Base-by-base conservation (phyloP, 2,113 vertebrate genomes). In the Vulpes vulpes region DNA sequence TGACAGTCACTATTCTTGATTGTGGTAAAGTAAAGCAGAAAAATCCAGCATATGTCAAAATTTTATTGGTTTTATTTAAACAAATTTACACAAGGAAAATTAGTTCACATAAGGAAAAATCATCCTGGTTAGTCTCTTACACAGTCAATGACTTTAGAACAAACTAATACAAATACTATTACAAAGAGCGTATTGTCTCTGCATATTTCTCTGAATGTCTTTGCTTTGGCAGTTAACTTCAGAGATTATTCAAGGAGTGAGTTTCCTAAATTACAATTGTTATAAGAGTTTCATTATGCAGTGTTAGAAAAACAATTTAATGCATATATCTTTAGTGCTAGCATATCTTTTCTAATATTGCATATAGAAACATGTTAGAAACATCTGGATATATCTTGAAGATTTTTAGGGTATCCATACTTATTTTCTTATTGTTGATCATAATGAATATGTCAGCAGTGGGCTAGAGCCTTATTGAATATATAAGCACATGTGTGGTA, bases 1-100 rank as follows among this genome's bases (percentile, higher is more conserved):
- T 43, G 8, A 89, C 82, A 64, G 49, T 90, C 71, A 93, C 23
- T 65, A 30, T 32, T 91, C 59, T 86, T 76, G 59, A 43, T 78
- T 88, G 23, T 16, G 6, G 7, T 5, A 82, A 94, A 84, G 86
- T 94, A 81, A 69, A 93, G 3, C 1, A 86, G 32, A 95, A 78
- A 91, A 92, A 67, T 20, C 27, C 49, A 78, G 19, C 27, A 12
- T 11, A 89, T 82, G 49, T 49, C 59, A 94, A 80, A 89, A 73
- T 93, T 80, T 79, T 91, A 92, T 85, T 95, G 12, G 59, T 60
- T 88, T 97, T 89, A 91, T 92, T 90, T 93, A 97, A 90, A 81
- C 25, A 95, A 73, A 89, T 96, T 60, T 88, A 73, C 12, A 78
- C 53, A 83, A 65, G 62, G 43, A 67, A 94, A 96, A 94, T 95